Evolutionary conservation across 2,113 vertebrate genomes (phyloP), one percentile per base, ranked within the genome.

Genomic region (Corvus moneduloides): DNA sequence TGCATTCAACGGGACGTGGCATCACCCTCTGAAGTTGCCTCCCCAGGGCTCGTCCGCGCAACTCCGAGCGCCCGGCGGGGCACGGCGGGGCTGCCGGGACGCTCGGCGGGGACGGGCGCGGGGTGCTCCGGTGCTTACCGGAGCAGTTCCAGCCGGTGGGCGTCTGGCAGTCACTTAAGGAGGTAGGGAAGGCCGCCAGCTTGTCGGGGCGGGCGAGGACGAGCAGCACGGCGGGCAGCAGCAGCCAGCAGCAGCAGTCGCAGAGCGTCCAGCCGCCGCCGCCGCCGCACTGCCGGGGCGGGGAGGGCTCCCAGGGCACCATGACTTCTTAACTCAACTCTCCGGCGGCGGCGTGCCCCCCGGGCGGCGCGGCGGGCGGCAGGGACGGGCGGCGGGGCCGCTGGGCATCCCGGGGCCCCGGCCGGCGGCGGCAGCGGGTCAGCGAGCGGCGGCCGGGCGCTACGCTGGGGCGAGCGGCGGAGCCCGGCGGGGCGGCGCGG

Each of bases 61-160:
- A 93, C 96, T 93, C 90, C 7, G 56, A 78, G 74, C 35, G 39
- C 75, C 46, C 52, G 55, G 62, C 54, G 49, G 66, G 46, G 41
- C 63, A 46, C 71, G 59, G 74, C 37, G 58, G 51, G 30, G 61
- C 51, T 33, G 67, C 27, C 67, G 67, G 67, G 67, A 71, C 67
- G 14, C 35, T 37, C 46, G 46, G 39, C 46, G 46, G 22, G 46
- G 49, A 23, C 24, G 32, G 61, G 20, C 37, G 41, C 37, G 27
- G 77, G 51, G 43, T 16, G 86, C 73, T 64, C 74, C 62, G 67
- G 49, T 37, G 94, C 99, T 99, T 98, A 99, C 99, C 99, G 61
- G 99, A 99, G 98, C 99, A 99, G 97, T 99, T 99, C 99, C 99
- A 99, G 96, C 99, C 99, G 96, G 99, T 99, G 84, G 99, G 99